phyloP scores from a whole-genome alignment of 2,113 vertebrate species.

The Meles meles region DNA sequence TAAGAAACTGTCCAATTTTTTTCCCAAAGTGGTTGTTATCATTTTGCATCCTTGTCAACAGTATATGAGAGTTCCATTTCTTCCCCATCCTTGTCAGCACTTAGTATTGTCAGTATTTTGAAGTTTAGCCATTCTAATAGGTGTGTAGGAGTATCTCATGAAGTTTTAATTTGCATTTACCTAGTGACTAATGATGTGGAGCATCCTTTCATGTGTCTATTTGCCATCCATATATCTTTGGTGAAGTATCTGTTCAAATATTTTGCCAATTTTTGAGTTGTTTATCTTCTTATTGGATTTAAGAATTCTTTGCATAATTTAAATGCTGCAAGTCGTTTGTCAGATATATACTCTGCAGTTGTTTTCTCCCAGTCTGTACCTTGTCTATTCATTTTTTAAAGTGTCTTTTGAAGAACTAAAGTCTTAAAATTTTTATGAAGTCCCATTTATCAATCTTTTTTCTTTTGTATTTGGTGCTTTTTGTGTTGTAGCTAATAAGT shows the following conservation, averaged over 20 bases:
- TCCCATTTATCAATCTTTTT: background rate
- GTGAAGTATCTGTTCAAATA: background rate
- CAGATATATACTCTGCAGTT: background rate
- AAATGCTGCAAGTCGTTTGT: background rate
- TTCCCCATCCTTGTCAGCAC: background rate
- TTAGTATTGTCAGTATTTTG: background rate
- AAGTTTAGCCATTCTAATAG: background rate
- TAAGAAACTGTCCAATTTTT: background rate
- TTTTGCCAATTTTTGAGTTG: background rate
- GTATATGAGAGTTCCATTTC: background rate
- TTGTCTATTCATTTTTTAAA: background rate
- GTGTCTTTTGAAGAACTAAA: background rate
- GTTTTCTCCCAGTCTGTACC: background rate
- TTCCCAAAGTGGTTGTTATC: background rate
- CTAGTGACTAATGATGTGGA: background rate
- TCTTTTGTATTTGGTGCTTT: background rate
- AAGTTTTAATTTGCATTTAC: background rate
- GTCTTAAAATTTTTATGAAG: background rate
- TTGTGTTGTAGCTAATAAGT: background rate
- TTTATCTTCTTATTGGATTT: background rate
- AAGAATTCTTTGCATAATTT: background rate
- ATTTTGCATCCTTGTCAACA: background rate
- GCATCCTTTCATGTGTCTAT: background rate
- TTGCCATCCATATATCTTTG: background rate
- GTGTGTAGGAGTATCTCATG: background rate